These are phyloP conservation scores for Amphiprion clarkii DNA, from an alignment of 2,797 vertebrate species.

Conservation along the genomic window DNA sequence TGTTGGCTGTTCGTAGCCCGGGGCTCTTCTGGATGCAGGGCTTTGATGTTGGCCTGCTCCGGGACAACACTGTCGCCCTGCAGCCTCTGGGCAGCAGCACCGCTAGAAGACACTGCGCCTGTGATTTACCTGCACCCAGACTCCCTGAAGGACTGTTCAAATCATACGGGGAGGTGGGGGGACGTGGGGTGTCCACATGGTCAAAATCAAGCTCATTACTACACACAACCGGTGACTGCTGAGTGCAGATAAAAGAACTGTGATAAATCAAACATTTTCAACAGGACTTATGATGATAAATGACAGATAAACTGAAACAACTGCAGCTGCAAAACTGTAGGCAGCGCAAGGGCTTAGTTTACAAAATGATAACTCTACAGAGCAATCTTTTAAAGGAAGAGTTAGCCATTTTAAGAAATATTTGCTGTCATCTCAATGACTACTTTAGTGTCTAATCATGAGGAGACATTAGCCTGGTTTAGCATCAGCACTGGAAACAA, in stretches of 20 bases:
- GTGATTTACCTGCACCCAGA: constrained; percentile 60
- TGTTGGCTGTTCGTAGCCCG: constrained; percentile 49
- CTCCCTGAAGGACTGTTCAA: constrained; percentile 53
- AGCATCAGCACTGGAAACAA: not conserved
- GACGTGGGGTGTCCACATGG: constrained; percentile 22
- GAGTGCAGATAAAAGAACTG: constrained; percentile 5
- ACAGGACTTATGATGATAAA: not conserved
- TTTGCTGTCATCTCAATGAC: not conserved
- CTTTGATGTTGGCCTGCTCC: constrained; percentile 67
- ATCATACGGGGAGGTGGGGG: constrained; percentile 3
- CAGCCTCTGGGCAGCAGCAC: constrained; percentile 63
- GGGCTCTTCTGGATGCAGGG: constrained; percentile 68
- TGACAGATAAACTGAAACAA: not conserved
- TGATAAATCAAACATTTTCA: not conserved
- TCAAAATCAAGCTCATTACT: constrained; percentile 51
- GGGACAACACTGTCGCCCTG: constrained; percentile 36
- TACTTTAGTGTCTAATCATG: too few species aligned
- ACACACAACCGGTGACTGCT: constrained; percentile 7
- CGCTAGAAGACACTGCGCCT: constrained; percentile 31
- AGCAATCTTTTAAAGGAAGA: not conserved
- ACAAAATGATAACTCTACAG: not conserved
- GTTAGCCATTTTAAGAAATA: not conserved
- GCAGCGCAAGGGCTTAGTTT: not conserved
- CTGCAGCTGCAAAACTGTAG: not conserved
- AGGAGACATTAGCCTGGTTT: not conserved